Base-by-base conservation (phyloP, 2,113 vertebrate species). In the Struthidea cinerea region DNA sequence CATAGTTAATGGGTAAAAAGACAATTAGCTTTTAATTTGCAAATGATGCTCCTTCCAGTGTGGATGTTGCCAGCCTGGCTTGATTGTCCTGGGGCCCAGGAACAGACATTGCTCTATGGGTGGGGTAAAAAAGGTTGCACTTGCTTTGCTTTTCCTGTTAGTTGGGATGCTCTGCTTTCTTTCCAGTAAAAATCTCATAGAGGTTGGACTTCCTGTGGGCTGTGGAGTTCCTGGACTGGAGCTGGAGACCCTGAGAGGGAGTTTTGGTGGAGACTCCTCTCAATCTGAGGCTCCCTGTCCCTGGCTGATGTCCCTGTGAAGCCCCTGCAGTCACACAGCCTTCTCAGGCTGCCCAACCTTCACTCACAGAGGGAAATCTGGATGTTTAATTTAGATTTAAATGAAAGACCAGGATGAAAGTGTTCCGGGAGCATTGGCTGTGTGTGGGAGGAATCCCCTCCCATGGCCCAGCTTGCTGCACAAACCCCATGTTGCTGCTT, bases 21-120 rank as follows among this genome's bases (percentile, higher is more conserved):
- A 47, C 50, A 92, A 93, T 95, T 86, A 74, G 53, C 22, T 94
- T 94, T 88, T 90, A 90, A 94, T 50, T 78, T 61, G 84, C 50
- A 95, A 93, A 76, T 8, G 13, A 22, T 56, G 32, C n/a, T 76
- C 2, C 19, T 93, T n/a, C 60, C 55, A 23, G 7, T n/a, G 67
- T 60, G 41, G 49, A 20, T 9, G 13, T 47, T 69, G 15, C 55
- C 44, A 75, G 61, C 11, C 35, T n/a, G 10, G 46, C 39, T 65
- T 41, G 77, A 56, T 65, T 76, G 22, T 68, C 61, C 79, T 75
- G n/a, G 27, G 59, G 24, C 15, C 47, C 49, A 41, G 75, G 46
- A 75, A 30, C 0, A 27, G 47, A 59, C 6, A 15, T 21, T 9
- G 21, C 32, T 49, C 23, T 6, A 10, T 32, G 53, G 49, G 13